phyloP scores from a whole-genome alignment of 2,113 vertebrate species.

The Collichthys lucidus region DNA sequence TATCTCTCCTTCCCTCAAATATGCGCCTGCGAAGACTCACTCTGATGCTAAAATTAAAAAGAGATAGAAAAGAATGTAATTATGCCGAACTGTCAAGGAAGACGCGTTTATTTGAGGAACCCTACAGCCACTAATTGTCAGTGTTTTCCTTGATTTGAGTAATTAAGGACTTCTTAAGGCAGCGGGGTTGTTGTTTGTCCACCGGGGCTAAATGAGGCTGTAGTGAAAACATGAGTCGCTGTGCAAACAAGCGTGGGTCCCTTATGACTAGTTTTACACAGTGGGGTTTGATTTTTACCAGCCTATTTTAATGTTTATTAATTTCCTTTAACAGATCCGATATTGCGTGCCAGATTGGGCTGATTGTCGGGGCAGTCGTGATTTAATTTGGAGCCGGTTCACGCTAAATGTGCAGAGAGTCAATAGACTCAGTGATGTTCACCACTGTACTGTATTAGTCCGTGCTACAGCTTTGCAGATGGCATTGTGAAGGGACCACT shows the following conservation, averaged over 20 bases:
- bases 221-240: conserved; percentile 62
- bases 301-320: conserved; percentile 60
- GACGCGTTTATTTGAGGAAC: conserved; percentile 78
- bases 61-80: conserved; percentile 77
- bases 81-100: conserved; percentile 75
- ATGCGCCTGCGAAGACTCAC: conserved; percentile 82
- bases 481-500: conserved; percentile 39
- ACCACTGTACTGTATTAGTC: conserved; percentile 38
- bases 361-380: conserved; percentile 53
- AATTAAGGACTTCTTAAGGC: conserved; percentile 76
- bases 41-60: conserved; percentile 80
- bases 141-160: conserved; percentile 76
- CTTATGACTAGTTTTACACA: conserved; percentile 59
- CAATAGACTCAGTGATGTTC: conserved; percentile 15
- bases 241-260: conserved; percentile 67
- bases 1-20: conserved; percentile 89
- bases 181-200: conserved; percentile 71
- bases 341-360: conserved; percentile 53
- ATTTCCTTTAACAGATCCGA: conserved; percentile 52
- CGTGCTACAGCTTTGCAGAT: conserved; percentile 52
- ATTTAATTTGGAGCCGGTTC: conserved; percentile 67
- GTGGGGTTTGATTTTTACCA: conserved; percentile 55
- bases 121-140: conserved; percentile 77
- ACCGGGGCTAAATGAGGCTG: conserved; percentile 70
- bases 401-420: conserved; percentile 41